Evolutionary conservation across 2,797 vertebrate genomes (phyloP).

Genomic region (Acipenser ruthenus): DNA sequence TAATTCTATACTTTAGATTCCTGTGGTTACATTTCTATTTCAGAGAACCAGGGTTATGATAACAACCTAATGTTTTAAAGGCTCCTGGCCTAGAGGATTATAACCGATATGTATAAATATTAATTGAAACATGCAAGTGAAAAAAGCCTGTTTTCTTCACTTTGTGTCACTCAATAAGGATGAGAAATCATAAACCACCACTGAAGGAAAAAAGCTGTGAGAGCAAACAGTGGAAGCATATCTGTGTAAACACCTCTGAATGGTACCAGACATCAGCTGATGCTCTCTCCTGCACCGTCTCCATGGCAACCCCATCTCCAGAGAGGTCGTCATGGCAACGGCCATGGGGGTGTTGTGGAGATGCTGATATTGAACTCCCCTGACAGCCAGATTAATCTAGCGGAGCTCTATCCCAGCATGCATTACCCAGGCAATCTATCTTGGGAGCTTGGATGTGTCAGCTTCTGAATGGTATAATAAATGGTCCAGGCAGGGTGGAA

Average conservation of each 20-base stretch:
- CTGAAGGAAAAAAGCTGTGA: background rate
- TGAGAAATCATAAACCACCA: too few species aligned
- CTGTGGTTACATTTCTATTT: too few species aligned
- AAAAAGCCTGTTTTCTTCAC: too few species aligned
- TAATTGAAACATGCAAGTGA: too few species aligned
- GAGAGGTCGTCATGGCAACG: conserved; percentile 69
- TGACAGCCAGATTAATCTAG: conserved; percentile 32
- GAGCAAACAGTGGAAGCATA: conserved; percentile 30
- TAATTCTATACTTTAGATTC: too few species aligned
- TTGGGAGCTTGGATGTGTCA: conserved; percentile 6
- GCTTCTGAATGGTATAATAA: conserved; percentile 11
- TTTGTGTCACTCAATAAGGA: too few species aligned
- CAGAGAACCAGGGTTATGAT: too few species aligned
- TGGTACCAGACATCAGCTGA: conserved; percentile 77
- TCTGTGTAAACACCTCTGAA: conserved; percentile 50
- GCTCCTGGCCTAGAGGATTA: too few species aligned
- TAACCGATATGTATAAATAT: too few species aligned
- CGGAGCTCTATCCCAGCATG: conserved; percentile 18
- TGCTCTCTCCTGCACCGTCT: conserved; percentile 58
- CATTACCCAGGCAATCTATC: conserved; percentile 15
- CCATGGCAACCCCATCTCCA: conserved; percentile 83
- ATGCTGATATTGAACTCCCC: conserved; percentile 24
- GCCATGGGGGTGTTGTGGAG: conserved; percentile 27
- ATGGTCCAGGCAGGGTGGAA: conserved; percentile 16
- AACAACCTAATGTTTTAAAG: too few species aligned